Base-by-base conservation (phyloP, 2,797 vertebrate species). In the Sebastes dallii region DNA sequence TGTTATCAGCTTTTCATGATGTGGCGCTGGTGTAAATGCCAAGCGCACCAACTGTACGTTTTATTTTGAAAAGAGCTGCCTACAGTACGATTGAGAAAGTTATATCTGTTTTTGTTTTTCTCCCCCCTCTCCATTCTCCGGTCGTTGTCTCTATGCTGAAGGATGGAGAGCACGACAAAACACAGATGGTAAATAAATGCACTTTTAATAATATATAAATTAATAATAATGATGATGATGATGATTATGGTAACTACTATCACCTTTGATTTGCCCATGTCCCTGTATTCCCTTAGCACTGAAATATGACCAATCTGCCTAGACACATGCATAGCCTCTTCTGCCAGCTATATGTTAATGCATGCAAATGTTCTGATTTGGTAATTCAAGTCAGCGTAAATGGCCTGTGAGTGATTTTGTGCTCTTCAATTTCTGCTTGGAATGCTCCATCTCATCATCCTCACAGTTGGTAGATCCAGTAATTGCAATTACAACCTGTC, bases 161-260 rank as follows among this genome's bases (percentile, higher is more conserved):
- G 95, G 96, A 95, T 96, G 96, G 96, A 95, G 95, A 95, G 95
- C 95, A 77, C 94, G 94, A 79, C 96, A 96, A 96, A 96, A 96
- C 95, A 93, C 95, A 84, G 95, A 96, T 95, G 95, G 95, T 96
- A 96, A 96, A 95, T 95, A 95, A 95, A 94, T 72, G 75, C 84
- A 94, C 89, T 89, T 95, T 95, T 86, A 92, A 94, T 94, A 91
- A 91, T 85, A 72, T 62, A 52, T 12, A 84, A 58, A 75, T 83
- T 13, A 71, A 86, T 74, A 22, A 81, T 71, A 11, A 77, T 66
- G 6, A 81, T 81, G 36, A 89, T 93, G 80, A 88, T 80, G 25
- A 80, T 85, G 60, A 84, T 71, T 13, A 77, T 86, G 60, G 78
- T 54, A 27, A 82, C 42, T 46, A 70, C 54, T 84, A 66, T 64